Conservation (phyloP, 2,888 invertebrate species). For the Chironomus riparius region DNA sequence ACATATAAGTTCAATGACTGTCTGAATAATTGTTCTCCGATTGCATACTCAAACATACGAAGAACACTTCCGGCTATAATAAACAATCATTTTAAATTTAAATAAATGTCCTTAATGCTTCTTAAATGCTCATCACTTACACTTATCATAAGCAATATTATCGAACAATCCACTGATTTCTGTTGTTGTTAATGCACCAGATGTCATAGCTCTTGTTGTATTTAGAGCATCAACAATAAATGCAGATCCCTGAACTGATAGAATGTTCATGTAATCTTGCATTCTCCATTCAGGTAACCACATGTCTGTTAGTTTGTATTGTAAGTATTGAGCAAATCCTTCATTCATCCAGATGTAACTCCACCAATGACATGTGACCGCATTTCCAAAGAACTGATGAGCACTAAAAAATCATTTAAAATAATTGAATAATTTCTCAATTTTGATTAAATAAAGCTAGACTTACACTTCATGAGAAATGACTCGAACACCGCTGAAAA, state of each 20-base stretch:
- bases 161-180: slow-evolving; percentile 8
- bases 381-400: slow-evolving; percentile 21
- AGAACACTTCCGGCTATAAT: slow-evolving; percentile 8
- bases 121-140: neutral
- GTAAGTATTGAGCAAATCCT: slow-evolving; percentile 2
- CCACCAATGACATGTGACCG: slow-evolving; percentile 17
- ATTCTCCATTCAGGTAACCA: neutral
- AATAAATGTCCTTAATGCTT: too few species aligned
- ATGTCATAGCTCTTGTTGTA: slow-evolving; percentile 15
- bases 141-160: slow-evolving; percentile 9
- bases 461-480: slow-evolving; percentile 13
- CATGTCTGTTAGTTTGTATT: neutral
- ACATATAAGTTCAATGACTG: neutral
- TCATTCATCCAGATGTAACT: slow-evolving; percentile 12
- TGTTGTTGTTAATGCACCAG: neutral
- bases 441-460: neutral
- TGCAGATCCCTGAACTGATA: neutral
- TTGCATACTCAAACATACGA: slow-evolving; percentile 2
- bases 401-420: neutral
- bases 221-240: neutral
- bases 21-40: slow-evolving; percentile 13
- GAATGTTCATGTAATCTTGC: neutral
- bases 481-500: neutral
- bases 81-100: neutral
- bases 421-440: neutral